phyloP scores from a whole-genome alignment of 2,797 vertebrate species.

The Pelodytes ibericus region DNA sequence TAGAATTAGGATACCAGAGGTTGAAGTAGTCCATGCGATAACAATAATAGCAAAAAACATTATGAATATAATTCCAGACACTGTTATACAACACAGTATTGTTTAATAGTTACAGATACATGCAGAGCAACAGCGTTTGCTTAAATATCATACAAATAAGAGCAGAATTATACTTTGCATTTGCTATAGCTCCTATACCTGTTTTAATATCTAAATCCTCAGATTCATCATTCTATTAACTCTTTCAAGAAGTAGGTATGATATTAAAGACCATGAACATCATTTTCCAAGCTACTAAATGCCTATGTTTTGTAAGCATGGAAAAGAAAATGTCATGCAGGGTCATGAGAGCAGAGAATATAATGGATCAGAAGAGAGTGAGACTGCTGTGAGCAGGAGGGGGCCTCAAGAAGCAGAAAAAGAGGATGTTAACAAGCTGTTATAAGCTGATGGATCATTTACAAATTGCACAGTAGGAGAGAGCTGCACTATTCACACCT shows the following conservation, averaged over 20 bases:
- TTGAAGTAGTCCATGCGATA: too few relatives aligned
- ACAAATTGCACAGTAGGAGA: slow-evolving; percentile 57
- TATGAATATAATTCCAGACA: too few relatives aligned
- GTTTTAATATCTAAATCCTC: too few relatives aligned
- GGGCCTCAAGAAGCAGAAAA: slow-evolving; percentile 54
- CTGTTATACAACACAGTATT: too few relatives aligned
- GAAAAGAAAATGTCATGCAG: slow-evolving; percentile 46
- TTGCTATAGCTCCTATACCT: too few relatives aligned
- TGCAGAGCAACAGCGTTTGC: too few relatives aligned
- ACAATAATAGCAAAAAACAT: too few relatives aligned
- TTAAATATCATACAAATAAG: too few relatives aligned
- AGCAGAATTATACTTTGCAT: too few relatives aligned
- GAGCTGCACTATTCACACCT: slow-evolving; percentile 58
- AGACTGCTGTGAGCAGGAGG: slow-evolving; percentile 54
- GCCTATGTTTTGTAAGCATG: slow-evolving; percentile 41
- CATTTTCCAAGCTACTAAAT: slow-evolving; percentile 13
- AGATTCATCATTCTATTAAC: not conserved
- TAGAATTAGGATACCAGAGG: too few relatives aligned
- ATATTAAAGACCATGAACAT: slow-evolving; percentile 21
- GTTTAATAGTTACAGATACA: too few relatives aligned
- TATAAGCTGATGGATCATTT: slow-evolving; percentile 58
- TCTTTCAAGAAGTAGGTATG: too few relatives aligned
- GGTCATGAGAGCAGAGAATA: slow-evolving; percentile 51
- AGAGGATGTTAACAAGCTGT: slow-evolving; percentile 57
- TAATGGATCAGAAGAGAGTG: slow-evolving; percentile 51